A percentile compares a stretch with the other conserved stretches of the same genome.
Conservation (phyloP, 2,797 vertebrate species). For the Alca torda region DNA sequence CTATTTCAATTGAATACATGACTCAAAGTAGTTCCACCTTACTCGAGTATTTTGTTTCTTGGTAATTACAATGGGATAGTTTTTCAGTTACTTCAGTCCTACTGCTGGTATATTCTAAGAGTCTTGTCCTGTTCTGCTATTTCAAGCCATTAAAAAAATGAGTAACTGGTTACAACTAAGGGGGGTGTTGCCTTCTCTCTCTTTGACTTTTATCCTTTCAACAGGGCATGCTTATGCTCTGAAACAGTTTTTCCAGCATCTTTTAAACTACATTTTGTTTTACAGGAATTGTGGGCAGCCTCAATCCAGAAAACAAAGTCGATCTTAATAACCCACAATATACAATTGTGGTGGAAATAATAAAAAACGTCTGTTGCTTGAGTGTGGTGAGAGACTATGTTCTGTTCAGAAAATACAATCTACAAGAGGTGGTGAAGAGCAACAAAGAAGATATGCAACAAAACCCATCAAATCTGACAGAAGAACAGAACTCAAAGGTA, state of each 20-base stretch:
- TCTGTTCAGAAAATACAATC: conserved; percentile 92
- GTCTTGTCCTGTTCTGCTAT: not conserved
- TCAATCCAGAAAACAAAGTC: conserved; percentile 94
- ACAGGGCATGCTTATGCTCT: not conserved
- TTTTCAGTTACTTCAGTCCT: not conserved
- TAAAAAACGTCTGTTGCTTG: conserved; percentile 91
- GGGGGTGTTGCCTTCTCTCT: not conserved
- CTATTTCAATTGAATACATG: not conserved
- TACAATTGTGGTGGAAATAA: conserved; percentile 93
- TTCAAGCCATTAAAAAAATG: not conserved
- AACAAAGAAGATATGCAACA: conserved; percentile 58
- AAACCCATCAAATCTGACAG: not conserved
- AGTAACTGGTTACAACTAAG: not conserved
- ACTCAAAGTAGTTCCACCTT: not conserved
- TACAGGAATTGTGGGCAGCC: conserved; percentile 87
- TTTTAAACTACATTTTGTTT: conserved; percentile 32
- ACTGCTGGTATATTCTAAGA: not conserved
- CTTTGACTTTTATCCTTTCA: not conserved
- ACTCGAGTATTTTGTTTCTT: not conserved
- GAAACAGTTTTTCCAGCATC: not conserved
- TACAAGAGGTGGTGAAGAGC: conserved; percentile 90
- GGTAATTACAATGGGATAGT: not conserved
- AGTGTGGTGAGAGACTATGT: conserved; percentile 92
- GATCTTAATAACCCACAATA: conserved; percentile 91
- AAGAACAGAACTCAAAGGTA: not conserved